Conservation (phyloP, 1,140 invertebrate genomes). For the Theocolax elegans region DNA sequence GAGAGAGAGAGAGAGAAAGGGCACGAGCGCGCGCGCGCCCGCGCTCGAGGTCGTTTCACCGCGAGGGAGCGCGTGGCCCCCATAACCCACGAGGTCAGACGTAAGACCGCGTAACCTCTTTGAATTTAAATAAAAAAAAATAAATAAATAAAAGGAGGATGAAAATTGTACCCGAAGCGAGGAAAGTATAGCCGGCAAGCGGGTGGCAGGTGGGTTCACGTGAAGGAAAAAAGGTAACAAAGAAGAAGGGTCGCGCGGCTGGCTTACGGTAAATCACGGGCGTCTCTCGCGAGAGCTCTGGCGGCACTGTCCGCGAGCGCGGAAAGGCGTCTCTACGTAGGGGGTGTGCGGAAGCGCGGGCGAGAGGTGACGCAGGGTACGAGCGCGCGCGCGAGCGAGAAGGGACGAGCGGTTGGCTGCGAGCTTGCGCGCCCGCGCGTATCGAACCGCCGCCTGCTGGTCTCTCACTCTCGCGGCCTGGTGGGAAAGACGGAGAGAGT, state of each 20-base stretch:
- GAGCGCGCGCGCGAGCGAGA: not conserved
- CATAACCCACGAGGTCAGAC: not conserved
- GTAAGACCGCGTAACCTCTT: not conserved
- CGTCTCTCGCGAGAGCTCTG: constrained; percentile 65
- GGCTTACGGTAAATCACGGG: constrained; percentile 57
- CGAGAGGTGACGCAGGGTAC: no score
- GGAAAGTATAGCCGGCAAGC: not conserved
- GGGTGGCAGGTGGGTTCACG: no score
- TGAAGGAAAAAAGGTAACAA: no score
- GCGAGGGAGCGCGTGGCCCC: not conserved
- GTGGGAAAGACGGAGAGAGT: not conserved
- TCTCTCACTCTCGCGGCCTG: constrained; percentile 32
- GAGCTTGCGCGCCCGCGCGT: constrained; percentile 60
- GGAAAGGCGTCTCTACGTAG: constrained; percentile 45
- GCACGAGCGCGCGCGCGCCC: not conserved
- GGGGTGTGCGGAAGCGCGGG: not conserved
- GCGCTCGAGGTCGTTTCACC: not conserved
- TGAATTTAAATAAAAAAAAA: no score
- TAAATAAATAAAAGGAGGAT: no score
- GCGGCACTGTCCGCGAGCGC: constrained; percentile 62
- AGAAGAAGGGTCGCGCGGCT: no score
- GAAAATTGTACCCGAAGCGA: no score
- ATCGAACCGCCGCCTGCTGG: constrained; percentile 58
- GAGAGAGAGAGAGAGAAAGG: constrained; percentile 12
- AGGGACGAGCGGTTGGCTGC: not conserved